These are phyloP conservation scores for Ceriagrion tenellum DNA, from an alignment of 2,888 invertebrate species.

Conservation along the genomic window DNA sequence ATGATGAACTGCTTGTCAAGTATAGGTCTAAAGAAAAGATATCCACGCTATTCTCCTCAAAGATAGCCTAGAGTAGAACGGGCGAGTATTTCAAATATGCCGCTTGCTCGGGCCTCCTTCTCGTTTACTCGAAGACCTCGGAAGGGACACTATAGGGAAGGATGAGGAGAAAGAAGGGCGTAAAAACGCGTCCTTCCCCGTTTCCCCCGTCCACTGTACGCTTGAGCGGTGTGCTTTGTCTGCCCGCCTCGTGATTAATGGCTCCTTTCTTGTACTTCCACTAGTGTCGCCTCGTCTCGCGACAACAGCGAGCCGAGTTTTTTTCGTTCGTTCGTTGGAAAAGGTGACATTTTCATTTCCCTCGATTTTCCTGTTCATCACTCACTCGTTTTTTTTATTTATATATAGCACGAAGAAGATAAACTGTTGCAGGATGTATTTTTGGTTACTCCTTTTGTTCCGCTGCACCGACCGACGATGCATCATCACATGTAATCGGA, in stretches of 20 bases:
- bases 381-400: not conserved
- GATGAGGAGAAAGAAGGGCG: not conserved
- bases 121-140: not conserved
- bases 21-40: too few relatives aligned
- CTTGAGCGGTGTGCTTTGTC: not conserved
- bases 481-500: not conserved
- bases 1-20: too few relatives aligned
- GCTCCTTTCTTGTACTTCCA: not conserved
- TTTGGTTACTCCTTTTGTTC: not conserved
- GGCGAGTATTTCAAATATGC: too few relatives aligned
- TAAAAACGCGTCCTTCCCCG: not conserved
- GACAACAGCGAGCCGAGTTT: not conserved
- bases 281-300: not conserved
- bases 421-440: not conserved
- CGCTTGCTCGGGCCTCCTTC: not conserved
- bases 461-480: not conserved
- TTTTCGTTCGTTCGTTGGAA: not conserved
- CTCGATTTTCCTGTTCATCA: not conserved
- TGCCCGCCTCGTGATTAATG: not conserved
- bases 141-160: not conserved
- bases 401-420: not conserved
- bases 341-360: slow-evolving; percentile 13
- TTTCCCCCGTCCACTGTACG: not conserved
- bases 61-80: too few relatives aligned
- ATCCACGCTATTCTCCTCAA: too few relatives aligned